Evolutionary conservation across 2,113 vertebrate species (phyloP).

Genomic region (Physeter macrocephalus): DNA sequence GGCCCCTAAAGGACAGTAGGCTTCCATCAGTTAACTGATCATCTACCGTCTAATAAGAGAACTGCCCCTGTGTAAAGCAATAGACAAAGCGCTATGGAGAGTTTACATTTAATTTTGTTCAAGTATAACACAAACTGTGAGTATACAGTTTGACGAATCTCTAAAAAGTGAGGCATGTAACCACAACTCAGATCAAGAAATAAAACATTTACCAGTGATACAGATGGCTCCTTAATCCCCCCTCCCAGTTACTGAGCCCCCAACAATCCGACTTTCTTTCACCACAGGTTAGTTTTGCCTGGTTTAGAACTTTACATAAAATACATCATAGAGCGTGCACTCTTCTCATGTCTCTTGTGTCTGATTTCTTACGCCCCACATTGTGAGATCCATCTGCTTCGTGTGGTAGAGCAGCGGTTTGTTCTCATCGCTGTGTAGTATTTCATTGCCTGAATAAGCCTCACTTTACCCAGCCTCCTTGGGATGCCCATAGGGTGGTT

Average conservation of each 20-base stretch:
- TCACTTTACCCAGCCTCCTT: not conserved
- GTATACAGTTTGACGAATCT: not conserved
- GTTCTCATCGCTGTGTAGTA: not conserved
- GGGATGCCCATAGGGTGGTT: not conserved
- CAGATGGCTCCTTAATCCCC: not conserved
- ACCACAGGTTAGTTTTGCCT: not conserved
- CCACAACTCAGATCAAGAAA: not conserved
- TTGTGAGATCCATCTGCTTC: not conserved
- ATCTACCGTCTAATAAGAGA: not conserved
- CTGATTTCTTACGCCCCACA: not conserved
- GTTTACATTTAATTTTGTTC: not conserved
- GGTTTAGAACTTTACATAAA: not conserved
- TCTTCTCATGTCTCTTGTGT: not conserved
- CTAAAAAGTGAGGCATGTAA: not conserved
- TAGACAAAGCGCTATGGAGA: not conserved
- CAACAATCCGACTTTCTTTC: not conserved
- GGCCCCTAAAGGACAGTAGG: not conserved
- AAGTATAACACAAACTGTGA: not conserved
- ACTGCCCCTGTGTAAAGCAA: not conserved
- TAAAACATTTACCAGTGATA: not conserved
- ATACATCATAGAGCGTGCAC: not conserved
- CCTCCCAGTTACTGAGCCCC: no score
- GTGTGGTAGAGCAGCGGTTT: not conserved
- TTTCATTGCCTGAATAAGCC: not conserved
- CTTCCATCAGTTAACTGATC: not conserved